Percentiles rank a stretch among this genome's conserved stretches.
phyloP scores from a whole-genome alignment of 2,797 vertebrate genomes.

The Pyrrhura leucotis region DNA sequence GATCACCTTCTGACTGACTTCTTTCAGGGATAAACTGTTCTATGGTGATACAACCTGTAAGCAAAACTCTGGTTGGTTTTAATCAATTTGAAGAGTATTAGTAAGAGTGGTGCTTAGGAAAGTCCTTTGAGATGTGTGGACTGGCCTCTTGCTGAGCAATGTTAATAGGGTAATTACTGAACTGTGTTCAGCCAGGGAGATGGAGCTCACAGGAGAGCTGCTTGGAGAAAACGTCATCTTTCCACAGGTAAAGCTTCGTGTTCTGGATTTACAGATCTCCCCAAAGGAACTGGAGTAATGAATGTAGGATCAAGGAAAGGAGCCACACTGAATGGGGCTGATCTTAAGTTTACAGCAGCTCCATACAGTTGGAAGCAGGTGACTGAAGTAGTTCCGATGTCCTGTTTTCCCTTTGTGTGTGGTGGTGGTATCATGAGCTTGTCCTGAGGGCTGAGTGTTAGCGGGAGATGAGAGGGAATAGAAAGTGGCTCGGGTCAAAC shows the following conservation, averaged over 20 bases:
- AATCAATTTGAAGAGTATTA: conserved; percentile 37
- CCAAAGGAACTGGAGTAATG: not conserved
- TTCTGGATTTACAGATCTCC: not conserved
- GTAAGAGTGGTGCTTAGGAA: not conserved
- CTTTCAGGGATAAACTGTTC: not conserved
- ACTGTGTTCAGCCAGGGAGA: conserved; percentile 2
- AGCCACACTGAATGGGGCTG: not conserved
- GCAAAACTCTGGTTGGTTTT: conserved; percentile 39
- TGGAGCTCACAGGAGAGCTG: not conserved
- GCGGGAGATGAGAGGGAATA: conserved; percentile 25
- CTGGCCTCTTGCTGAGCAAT: conserved; percentile 41
- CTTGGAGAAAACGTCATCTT: not conserved
- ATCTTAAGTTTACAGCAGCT: not conserved
- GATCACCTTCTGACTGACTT: not conserved
- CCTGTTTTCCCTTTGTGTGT: not conserved
- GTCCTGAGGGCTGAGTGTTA: not conserved
- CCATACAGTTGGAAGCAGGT: not conserved
- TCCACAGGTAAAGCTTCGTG: not conserved
- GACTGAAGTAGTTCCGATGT: not conserved
- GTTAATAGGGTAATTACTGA: conserved; percentile 56
- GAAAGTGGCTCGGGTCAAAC: not conserved
- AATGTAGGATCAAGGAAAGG: not conserved
- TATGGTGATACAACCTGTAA: not conserved
- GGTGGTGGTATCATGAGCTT: not conserved
- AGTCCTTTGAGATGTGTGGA: conserved; percentile 1